These are phyloP conservation scores for Chloebia gouldiae DNA, from an alignment of 2,113 vertebrate genomes.

Conservation along the genomic window DNA sequence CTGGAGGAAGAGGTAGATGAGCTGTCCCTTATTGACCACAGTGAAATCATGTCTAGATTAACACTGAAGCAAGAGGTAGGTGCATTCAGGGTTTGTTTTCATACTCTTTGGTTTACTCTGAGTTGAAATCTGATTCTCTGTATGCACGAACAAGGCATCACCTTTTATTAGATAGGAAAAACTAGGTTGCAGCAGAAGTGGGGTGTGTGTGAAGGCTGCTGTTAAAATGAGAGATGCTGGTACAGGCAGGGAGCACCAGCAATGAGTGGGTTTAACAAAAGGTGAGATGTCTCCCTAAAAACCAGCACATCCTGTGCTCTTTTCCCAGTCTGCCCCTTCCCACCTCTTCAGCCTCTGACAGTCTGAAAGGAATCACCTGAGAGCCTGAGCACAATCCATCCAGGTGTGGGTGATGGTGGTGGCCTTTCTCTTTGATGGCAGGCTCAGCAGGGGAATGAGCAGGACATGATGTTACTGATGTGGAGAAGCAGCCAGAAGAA, in stretches of 20 bases:
- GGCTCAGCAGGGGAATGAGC: neutral
- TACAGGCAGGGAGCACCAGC: neutral
- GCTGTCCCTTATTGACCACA: constrained; percentile 94
- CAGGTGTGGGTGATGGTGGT: neutral
- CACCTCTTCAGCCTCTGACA: neutral
- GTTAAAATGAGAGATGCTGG: neutral
- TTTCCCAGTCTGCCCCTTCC: neutral
- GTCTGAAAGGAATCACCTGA: neutral
- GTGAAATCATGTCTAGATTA: constrained; percentile 91
- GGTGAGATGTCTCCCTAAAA: neutral
- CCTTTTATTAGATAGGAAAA: neutral
- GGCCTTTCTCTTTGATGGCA: neutral
- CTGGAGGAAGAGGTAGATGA: constrained; percentile 91
- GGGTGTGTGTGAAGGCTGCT: neutral
- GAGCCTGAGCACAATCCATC: neutral
- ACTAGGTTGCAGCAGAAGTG: neutral
- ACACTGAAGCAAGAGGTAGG: constrained; percentile 94
- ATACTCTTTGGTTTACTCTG: neutral
- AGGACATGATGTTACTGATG: neutral
- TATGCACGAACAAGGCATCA: neutral
- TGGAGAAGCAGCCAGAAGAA: neutral
- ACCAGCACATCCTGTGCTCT: neutral
- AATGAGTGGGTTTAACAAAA: neutral
- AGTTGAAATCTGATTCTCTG: neutral
- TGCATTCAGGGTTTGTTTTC: neutral